A percentile compares a stretch with the other conserved stretches of the same genome.
These are phyloP conservation scores for Amphimedon queenslandica DNA, from an alignment of 37 sponge, comb jelly and placozoan species.

Conservation along the genomic window DNA sequence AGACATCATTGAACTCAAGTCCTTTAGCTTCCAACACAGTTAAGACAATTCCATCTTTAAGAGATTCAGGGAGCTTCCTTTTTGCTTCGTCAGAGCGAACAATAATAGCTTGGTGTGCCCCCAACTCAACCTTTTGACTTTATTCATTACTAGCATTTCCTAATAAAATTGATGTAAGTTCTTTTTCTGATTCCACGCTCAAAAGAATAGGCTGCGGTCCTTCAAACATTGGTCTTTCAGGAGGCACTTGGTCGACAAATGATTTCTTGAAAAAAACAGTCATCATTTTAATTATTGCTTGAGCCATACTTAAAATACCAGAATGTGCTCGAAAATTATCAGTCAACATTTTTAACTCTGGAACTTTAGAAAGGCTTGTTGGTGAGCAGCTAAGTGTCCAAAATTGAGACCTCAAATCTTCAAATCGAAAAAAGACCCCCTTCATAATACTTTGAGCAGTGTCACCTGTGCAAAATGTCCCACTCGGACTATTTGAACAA, in stretches of 20 bases:
- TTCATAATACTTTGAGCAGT: constrained; percentile 32
- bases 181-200: background rate
- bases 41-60: constrained; percentile 57
- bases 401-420: constrained; percentile 22
- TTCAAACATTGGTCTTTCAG: constrained; percentile 20
- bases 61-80: constrained; percentile 39
- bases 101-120: constrained; percentile 80
- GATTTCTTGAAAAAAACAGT: constrained; percentile 5
- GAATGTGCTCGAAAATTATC: constrained; percentile 41
- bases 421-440: constrained; percentile 34
- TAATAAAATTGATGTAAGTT: background rate
- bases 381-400: background rate
- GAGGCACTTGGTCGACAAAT: constrained; percentile 32
- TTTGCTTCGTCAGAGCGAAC: constrained; percentile 69
- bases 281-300: constrained; percentile 25
- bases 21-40: constrained; percentile 86
- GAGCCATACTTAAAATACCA: constrained; percentile 24
- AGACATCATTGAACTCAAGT: constrained; percentile 84
- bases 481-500: constrained; percentile 22
- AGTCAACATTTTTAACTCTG: background rate
- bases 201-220: constrained; percentile 36
- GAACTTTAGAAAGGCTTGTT: background rate
- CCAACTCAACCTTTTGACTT: constrained; percentile 66
- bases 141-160: background rate
- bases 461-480: constrained; percentile 34